phyloP scores from a whole-genome alignment of 2,113 vertebrate species.

The Carassius auratus region DNA sequence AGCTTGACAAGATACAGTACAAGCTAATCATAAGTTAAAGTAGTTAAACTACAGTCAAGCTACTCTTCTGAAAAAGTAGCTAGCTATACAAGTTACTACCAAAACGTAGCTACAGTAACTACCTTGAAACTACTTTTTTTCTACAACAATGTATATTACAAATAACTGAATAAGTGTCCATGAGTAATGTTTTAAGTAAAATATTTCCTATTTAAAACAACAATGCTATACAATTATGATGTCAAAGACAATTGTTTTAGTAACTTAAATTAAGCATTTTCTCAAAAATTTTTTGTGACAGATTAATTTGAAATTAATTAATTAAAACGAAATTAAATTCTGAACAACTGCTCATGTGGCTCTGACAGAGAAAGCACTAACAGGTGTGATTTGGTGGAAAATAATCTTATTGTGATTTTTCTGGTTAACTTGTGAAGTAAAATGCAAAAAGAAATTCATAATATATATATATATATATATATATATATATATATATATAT shows the following conservation, averaged over 20 bases:
- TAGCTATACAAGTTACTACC: neutral
- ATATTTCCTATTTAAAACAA: neutral
- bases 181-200: neutral
- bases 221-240: neutral
- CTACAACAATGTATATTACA: neutral
- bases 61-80: neutral
- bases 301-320: no score
- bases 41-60: neutral
- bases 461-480: no score
- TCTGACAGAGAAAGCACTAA: neutral
- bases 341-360: neutral
- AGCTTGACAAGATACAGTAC: no score
- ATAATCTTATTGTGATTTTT: no score
- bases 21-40: no score
- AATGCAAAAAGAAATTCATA: no score
- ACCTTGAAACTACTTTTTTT: neutral
- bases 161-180: neutral
- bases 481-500: no score
- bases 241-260: neutral
- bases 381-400: no score
- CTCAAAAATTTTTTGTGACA: neutral
- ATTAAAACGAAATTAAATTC: neutral
- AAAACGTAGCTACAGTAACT: neutral
- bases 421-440: no score
- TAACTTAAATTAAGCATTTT: neutral